These are phyloP conservation scores for Symphodus melops DNA, from an alignment of 2,113 vertebrate genomes.

Conservation along the genomic window DNA sequence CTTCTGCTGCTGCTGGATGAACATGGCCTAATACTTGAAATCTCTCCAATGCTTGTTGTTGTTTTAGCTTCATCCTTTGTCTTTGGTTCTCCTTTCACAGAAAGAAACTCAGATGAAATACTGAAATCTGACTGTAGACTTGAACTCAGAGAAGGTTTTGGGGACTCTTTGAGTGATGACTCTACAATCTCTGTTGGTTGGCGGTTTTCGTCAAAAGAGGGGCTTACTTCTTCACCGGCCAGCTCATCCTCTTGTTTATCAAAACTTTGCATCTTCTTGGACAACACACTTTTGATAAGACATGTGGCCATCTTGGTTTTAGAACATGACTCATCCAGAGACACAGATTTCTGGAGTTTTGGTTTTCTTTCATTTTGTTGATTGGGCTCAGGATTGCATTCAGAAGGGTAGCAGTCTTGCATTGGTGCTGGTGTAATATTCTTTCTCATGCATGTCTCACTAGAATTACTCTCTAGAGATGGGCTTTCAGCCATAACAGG, in stretches of 20 bases:
- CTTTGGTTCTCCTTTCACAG: slow-evolving; percentile 51
- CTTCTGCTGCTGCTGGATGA: slow-evolving; percentile 67
- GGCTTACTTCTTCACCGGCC: slow-evolving; percentile 38
- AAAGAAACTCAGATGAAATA: slow-evolving; percentile 78
- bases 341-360: slow-evolving; percentile 87
- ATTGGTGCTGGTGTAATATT: slow-evolving; percentile 76
- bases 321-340: slow-evolving; percentile 83
- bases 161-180: slow-evolving; percentile 43
- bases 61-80: slow-evolving; percentile 51
- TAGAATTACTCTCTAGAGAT: slow-evolving; percentile 57
- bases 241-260: slow-evolving; percentile 75
- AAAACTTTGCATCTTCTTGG: slow-evolving; percentile 89
- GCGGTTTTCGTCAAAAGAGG: slow-evolving; percentile 47
- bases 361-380: slow-evolving; percentile 62
- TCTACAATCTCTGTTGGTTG: slow-evolving; percentile 31
- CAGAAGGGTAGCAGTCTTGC: slow-evolving; percentile 57
- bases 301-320: slow-evolving; percentile 89
- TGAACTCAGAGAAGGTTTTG: slow-evolving; percentile 65
- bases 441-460: slow-evolving; percentile 79
- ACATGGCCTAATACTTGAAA: slow-evolving; percentile 52
- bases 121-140: slow-evolving; percentile 82
- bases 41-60: slow-evolving; percentile 37
- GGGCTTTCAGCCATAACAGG: slow-evolving; percentile 55
- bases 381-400: slow-evolving; percentile 41
- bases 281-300: slow-evolving; percentile 90